A percentile compares a stretch with the other conserved stretches of the same genome.
phyloP scores from a whole-genome alignment of 1,140 invertebrate species.

The Achatina immaculata region DNA sequence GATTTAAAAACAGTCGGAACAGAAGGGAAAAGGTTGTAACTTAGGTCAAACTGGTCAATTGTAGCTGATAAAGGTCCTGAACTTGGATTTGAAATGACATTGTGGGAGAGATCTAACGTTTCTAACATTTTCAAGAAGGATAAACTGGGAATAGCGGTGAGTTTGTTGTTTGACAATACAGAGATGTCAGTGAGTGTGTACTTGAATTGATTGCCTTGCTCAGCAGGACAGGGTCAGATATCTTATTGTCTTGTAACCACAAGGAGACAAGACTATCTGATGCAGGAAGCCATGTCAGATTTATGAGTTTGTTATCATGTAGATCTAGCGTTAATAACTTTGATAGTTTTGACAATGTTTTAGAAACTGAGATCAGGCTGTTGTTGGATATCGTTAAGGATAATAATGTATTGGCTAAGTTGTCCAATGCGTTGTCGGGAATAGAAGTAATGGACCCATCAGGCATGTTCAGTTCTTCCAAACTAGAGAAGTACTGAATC shows the following conservation, averaged over 20 bases:
- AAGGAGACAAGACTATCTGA: neutral
- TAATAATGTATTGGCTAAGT: neutral
- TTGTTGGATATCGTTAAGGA: neutral
- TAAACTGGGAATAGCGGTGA: neutral
- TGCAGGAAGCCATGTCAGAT: neutral
- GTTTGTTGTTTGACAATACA: neutral
- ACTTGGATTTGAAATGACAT: neutral
- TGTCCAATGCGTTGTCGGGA: neutral
- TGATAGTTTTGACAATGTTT: neutral
- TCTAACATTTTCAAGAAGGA: neutral
- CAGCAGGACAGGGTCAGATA: neutral
- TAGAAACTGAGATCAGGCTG: neutral
- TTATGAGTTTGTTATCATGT: neutral
- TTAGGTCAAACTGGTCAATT: neutral
- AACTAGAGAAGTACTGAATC: neutral
- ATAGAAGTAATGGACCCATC: neutral
- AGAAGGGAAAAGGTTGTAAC: neutral
- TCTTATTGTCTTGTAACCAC: neutral
- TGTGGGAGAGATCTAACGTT: neutral
- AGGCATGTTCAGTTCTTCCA: neutral
- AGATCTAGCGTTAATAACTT: neutral
- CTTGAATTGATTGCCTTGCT: neutral
- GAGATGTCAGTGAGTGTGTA: neutral
- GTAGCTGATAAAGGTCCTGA: neutral
- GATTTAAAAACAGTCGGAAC: neutral